A percentile compares a stretch with the other conserved stretches of the same genome.
These are phyloP conservation scores for Lampris megalopsis DNA, from an alignment of 2,113 vertebrate genomes.

Conservation along the genomic window DNA sequence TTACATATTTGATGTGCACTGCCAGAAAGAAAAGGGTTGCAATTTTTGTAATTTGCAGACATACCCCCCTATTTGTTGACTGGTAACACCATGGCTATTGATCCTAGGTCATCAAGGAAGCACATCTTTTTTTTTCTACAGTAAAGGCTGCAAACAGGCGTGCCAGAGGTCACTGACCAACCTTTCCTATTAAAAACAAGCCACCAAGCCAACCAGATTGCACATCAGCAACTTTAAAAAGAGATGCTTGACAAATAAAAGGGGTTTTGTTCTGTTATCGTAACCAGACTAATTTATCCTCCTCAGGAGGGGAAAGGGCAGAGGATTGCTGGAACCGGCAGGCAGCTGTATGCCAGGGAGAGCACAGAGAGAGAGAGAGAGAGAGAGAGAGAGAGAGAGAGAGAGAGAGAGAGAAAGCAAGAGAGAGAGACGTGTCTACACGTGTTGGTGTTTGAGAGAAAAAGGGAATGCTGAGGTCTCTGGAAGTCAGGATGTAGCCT, in stretches of 20 bases:
- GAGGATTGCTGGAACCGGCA: conserved; percentile 33
- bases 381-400: conserved; percentile 1
- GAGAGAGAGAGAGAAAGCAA: neutral
- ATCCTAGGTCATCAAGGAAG: neutral
- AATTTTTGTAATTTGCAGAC: too few relatives aligned
- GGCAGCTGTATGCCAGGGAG: conserved; percentile 34
- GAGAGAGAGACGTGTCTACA: neutral
- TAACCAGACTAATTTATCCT: conserved; percentile 30
- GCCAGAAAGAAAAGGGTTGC: too few relatives aligned
- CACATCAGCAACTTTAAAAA: neutral
- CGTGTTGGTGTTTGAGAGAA: neutral
- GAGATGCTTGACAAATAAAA: neutral
- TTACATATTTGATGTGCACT: too few relatives aligned
- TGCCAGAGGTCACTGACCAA: neutral
- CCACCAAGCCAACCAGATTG: neutral
- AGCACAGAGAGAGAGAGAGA: conserved; percentile 38
- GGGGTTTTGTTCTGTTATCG: conserved; percentile 23
- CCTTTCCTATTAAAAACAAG: neutral
- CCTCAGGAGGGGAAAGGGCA: conserved; percentile 9
- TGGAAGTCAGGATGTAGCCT: conserved; percentile 54
- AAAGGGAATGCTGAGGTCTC: conserved; percentile 29
- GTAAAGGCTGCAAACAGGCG: neutral
- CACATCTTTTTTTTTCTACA: too few relatives aligned
- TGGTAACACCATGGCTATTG: neutral
- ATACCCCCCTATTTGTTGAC: neutral